These are phyloP conservation scores for Sebastes fasciatus DNA, from an alignment of 2,113 vertebrate genomes.

Conservation along the genomic window DNA sequence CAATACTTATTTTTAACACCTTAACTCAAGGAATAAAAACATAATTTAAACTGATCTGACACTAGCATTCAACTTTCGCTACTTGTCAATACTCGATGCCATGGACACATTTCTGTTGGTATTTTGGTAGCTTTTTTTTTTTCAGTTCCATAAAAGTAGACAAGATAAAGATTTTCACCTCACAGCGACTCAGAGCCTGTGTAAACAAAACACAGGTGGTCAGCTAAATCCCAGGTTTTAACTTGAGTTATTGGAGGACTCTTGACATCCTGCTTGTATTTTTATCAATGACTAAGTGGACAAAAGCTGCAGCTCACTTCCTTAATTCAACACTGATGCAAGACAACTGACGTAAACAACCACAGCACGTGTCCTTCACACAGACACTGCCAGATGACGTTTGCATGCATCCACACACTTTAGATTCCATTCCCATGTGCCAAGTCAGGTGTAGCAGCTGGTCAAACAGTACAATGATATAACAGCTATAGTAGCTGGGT, in stretches of 20 bases:
- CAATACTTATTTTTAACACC: neutral
- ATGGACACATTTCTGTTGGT: neutral
- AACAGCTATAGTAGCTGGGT: conserved; percentile 1
- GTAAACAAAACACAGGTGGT: neutral
- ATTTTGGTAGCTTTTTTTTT: neutral
- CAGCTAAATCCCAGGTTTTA: neutral
- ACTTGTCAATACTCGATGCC: neutral
- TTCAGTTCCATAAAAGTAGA: neutral
- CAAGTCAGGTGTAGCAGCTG: conserved; percentile 67
- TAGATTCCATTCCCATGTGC: conserved; percentile 27
- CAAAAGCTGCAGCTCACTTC: neutral
- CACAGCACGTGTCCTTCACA: neutral
- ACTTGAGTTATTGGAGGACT: neutral
- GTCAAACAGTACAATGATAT: conserved; percentile 54
- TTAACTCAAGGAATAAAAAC: neutral
- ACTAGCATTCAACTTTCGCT: neutral
- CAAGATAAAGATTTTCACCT: neutral
- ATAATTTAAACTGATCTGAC: no score
- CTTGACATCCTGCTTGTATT: neutral
- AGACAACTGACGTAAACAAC: neutral
- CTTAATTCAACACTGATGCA: neutral
- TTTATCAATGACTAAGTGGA: neutral
- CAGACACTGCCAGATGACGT: neutral
- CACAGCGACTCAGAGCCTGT: neutral
- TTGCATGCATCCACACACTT: neutral